Base-by-base conservation (phyloP, 2,888 invertebrate genomes). In the Thereva nobilitata region DNA sequence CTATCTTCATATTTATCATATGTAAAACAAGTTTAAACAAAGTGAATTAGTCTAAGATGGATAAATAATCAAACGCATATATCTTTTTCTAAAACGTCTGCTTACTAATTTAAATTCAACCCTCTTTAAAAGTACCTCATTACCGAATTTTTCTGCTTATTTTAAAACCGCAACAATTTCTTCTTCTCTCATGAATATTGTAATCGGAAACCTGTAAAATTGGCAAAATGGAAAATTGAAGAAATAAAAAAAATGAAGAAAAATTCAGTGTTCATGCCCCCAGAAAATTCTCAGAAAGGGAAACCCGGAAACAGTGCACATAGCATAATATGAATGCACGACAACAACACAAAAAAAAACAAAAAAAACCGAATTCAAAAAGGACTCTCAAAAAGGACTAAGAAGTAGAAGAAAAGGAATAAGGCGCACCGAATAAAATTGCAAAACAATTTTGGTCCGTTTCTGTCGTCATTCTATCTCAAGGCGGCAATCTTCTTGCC, bases 281-380 rank as follows among this genome's bases (percentile, higher is more conserved):
- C 50, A 61, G 61, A 61, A 61, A 61, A 61, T 61, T 61, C 61
- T 34, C 49, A 61, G 61, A 61, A 61, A 61, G 12, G 23, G 23
- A 23, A 23, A 49, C 49, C 61, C 61, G 50, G 61, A 61, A 61
- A 61, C 49, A 61, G 50, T 61, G 61, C 50, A 50, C 61, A 61
- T 23, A 50, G 40, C 61, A 61, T 49, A 49, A 61, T 50, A 50
- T 61, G 49, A 49, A 61, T 61, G 61, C 61, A 61, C 23, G 23
- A 23, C 23, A 23, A 23, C 23, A 23, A 23, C 23, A 23, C 23
- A 23, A 23, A 23, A 23, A 23, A 23, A 23, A 23, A 23, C 23
- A 23, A 23, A 23, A 23, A 23, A 23, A 23, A 23, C 23, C 23
- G 23, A 23, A 23, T 23, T 23, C 23, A 23, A 23, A 23, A 23